phyloP scores from a whole-genome alignment of 2,113 vertebrate species.

The Pollachius pollachius region DNA sequence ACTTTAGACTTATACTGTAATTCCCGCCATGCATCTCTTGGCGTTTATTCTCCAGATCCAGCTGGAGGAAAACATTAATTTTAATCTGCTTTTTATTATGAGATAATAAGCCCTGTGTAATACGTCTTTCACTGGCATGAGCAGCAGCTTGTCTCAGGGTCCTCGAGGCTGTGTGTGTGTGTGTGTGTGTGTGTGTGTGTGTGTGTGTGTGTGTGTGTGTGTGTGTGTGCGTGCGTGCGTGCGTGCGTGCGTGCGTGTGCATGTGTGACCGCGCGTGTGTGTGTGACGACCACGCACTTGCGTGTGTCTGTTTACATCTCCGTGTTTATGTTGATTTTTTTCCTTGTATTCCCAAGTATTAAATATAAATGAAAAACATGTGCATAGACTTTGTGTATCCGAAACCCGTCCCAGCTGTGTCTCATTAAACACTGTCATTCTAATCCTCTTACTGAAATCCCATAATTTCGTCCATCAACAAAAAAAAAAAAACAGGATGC shows the following conservation, averaged over 20 bases:
- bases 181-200: constrained; percentile 35
- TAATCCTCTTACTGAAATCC: constrained; percentile 76
- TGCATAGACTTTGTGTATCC: constrained; percentile 51
- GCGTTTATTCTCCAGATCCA: constrained; percentile 26
- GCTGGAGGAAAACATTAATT: constrained; percentile 31
- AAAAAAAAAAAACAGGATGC: constrained; percentile 46
- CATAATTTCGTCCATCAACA: constrained; percentile 72
- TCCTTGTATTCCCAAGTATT: constrained; percentile 24
- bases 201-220: constrained; percentile 13
- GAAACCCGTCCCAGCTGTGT: constrained; percentile 68
- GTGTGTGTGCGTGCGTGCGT: too few species aligned
- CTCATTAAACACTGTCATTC: constrained; percentile 73
- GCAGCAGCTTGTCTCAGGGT: constrained; percentile 45
- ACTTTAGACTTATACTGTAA: not conserved
- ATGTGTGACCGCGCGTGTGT: not conserved
- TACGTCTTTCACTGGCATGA: constrained; percentile 44
- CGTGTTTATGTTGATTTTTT: constrained; percentile 31
- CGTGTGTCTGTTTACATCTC: constrained; percentile 8
- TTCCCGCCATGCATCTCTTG: not conserved
- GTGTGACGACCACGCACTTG: constrained; percentile 4
- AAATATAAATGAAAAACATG: not conserved
- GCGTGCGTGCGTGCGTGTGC: not conserved
- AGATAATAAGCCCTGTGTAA: constrained; percentile 52
- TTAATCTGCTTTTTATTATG: too few species aligned
- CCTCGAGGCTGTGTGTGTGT: constrained; percentile 27